phyloP scores from a whole-genome alignment of 2,888 invertebrate genomes.

The Cosmorhoe ocellata region DNA sequence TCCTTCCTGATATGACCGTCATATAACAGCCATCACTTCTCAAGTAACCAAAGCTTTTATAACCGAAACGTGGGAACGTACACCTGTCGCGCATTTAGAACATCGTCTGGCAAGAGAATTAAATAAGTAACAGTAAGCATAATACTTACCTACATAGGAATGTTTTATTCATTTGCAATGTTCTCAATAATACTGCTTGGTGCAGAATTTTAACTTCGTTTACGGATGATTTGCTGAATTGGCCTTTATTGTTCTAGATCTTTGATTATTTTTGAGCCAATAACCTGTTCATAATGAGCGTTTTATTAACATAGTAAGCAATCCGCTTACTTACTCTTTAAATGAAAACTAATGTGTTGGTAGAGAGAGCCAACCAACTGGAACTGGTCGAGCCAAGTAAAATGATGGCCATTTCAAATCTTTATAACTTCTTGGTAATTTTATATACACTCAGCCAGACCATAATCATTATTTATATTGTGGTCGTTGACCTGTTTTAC shows the following conservation, averaged over 20 bases:
- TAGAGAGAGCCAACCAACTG: slow-evolving; percentile 48
- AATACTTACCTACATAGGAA: background rate
- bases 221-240: slow-evolving; percentile 11
- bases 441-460: slow-evolving; percentile 16
- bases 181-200: slow-evolving; percentile 16
- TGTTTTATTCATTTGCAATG: slow-evolving; percentile 41
- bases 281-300: slow-evolving; percentile 37
- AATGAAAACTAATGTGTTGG: slow-evolving; percentile 58
- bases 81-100: slow-evolving; percentile 60
- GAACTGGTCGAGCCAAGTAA: slow-evolving; percentile 53
- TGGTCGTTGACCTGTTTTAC: slow-evolving; percentile 14
- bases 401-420: slow-evolving; percentile 38
- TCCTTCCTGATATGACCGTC: slow-evolving; percentile 24
- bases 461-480: slow-evolving; percentile 16
- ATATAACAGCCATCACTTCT: slow-evolving; percentile 33
- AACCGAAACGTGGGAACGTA: slow-evolving; percentile 60
- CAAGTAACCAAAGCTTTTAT: slow-evolving; percentile 43
- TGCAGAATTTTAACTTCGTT: background rate
- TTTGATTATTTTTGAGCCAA: slow-evolving; percentile 36
- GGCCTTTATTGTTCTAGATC: slow-evolving; percentile 10
- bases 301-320: slow-evolving; percentile 64
- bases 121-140: slow-evolving; percentile 33
- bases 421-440: slow-evolving; percentile 27
- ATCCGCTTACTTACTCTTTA: slow-evolving; percentile 59
- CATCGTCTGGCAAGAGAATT: slow-evolving; percentile 46